A percentile compares a stretch with the other conserved stretches of the same genome.
Evolutionary conservation across 2,797 vertebrate genomes (phyloP).

Genomic region (Jordanella pulchra): DNA sequence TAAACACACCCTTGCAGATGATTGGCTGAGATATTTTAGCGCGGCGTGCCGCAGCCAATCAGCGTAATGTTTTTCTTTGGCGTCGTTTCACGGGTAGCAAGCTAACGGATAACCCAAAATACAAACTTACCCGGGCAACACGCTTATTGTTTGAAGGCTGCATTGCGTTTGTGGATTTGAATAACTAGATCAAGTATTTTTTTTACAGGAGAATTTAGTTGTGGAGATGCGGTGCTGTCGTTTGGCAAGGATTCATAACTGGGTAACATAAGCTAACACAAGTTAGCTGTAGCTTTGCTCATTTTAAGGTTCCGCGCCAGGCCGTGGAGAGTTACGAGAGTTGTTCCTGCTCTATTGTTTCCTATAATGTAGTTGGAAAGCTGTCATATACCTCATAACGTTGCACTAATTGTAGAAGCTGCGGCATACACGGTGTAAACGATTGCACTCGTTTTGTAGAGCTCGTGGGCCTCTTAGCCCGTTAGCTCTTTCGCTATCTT

Average conservation of each 20-base stretch:
- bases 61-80: constrained; percentile 76
- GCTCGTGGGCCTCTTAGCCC: constrained; percentile 48
- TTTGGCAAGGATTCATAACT: constrained; percentile 30
- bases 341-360: constrained; percentile 54
- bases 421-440: neutral
- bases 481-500: constrained; percentile 57
- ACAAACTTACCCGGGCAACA: constrained; percentile 64
- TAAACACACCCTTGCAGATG: constrained; percentile 58
- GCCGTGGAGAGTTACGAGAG: constrained; percentile 54
- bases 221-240: constrained; percentile 27
- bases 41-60: constrained; percentile 79
- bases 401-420: neutral
- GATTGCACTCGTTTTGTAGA: constrained; percentile 12
- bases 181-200: constrained; percentile 1
- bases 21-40: constrained; percentile 81
- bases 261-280: constrained; percentile 59
- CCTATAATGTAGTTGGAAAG: constrained; percentile 49
- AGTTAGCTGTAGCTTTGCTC: constrained; percentile 62
- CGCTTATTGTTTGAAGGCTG: neutral
- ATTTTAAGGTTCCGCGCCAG: constrained; percentile 49
- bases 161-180: neutral
- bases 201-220: constrained; percentile 7
- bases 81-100: constrained; percentile 71
- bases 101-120: constrained; percentile 71
- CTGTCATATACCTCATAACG: neutral